phyloP scores from a whole-genome alignment of 2,888 invertebrate species.

The Drosophila parthenogenetica region DNA sequence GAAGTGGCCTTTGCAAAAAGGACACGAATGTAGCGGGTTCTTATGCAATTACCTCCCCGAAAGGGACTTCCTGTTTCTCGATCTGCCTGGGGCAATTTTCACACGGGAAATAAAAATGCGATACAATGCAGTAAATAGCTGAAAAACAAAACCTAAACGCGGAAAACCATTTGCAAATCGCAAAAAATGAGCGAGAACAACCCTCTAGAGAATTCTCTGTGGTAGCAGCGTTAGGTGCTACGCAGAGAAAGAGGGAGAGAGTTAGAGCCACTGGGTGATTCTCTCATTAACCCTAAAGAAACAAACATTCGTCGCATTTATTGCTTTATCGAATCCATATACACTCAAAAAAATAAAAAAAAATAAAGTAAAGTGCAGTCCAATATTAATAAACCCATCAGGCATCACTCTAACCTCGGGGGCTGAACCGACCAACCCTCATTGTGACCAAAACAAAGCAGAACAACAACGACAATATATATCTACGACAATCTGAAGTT shows the following conservation, averaged over 20 bases:
- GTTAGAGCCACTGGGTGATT: constrained; percentile 4
- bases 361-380: constrained; percentile 28
- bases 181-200: constrained; percentile 54
- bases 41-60: constrained; percentile 22
- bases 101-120: constrained; percentile 79
- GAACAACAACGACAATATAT: constrained; percentile 44
- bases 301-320: constrained; percentile 66
- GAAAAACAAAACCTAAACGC: constrained; percentile 79
- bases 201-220: constrained; percentile 46
- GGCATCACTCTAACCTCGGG: constrained; percentile 32
- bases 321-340: constrained; percentile 54
- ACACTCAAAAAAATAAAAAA: constrained; percentile 43
- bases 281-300: constrained; percentile 71
- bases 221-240: constrained; percentile 19
- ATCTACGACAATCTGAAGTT: constrained; percentile 18
- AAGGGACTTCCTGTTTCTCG: constrained; percentile 64
- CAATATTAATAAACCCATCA: constrained; percentile 77
- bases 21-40: constrained; percentile 52
- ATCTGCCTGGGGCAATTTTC: constrained; percentile 67
- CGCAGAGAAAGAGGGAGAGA: constrained; percentile 8
- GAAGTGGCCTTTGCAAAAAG: constrained; percentile 16
- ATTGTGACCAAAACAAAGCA: constrained; percentile 50
- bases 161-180: constrained; percentile 81
- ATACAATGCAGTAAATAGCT: constrained; percentile 69
- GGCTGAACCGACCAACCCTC: constrained; percentile 67